These are phyloP conservation scores for Plecturocebus donacophilus DNA, from an alignment of 2,113 vertebrate species.

Conservation along the genomic window DNA sequence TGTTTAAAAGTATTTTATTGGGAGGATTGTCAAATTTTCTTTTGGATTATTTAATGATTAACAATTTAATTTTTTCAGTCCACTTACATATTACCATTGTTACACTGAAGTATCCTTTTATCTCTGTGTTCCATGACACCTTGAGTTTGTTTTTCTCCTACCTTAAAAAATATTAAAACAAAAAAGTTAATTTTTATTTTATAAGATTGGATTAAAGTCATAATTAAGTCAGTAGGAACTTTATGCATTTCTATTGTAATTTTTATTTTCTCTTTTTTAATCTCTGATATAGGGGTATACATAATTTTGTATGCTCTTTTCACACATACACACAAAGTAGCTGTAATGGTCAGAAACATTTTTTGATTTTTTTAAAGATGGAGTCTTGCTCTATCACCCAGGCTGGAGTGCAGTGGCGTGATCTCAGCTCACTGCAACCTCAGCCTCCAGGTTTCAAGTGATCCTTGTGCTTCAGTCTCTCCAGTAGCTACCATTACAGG, in stretches of 20 bases:
- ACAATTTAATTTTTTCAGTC: neutral
- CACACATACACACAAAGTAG: neutral
- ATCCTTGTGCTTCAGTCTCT: no score
- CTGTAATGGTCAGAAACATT: neutral
- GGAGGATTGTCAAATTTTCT: neutral
- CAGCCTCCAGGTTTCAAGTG: no score
- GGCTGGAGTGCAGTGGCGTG: no score
- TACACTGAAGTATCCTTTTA: neutral
- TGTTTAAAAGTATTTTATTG: neutral
- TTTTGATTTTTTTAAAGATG: no score
- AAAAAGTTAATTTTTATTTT: neutral
- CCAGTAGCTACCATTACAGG: no score
- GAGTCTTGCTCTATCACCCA: no score
- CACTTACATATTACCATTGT: neutral
- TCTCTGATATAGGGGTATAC: neutral
- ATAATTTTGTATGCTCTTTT: neutral
- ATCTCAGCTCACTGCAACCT: no score
- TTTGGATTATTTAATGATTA: neutral
- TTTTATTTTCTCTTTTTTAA: neutral
- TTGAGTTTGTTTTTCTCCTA: neutral
- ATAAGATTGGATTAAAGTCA: neutral
- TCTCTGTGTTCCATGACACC: neutral
- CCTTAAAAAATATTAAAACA: neutral
- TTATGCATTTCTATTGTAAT: neutral
- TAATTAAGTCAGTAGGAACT: neutral